Evolutionary conservation across 2,797 vertebrate genomes (phyloP), one percentile per base, ranked within the genome.

Genomic region (Cyprinodon diabolis): DNA sequence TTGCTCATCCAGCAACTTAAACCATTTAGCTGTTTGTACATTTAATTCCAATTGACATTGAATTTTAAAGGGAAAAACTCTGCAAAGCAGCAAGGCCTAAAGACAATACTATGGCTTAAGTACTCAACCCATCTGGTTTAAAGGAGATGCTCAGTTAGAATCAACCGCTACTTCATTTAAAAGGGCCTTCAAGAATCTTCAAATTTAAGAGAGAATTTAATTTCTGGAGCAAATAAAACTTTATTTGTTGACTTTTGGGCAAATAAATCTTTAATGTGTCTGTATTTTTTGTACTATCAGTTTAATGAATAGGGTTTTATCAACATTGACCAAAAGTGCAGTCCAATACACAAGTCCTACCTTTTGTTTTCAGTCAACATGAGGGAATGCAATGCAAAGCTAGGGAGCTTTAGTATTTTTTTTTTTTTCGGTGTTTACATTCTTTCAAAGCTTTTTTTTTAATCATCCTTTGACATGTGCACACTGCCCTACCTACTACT

Each of bases 1-100:
- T 87, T 89, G 87, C 87, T 94, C 92, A 92, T 90, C 90, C 87
- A 84, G 81, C 81, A 87, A 89, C 93, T 91, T 94, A 93, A 93
- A 94, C 93, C 91, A 91, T 93, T 94, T 94, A 95, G 93, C 93
- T 91, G 90, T 91, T 88, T 91, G 78, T 51, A 88, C 91, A 82
- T 92, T 91, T 89, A 89, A 91, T 93, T 89, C 89, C 80, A 58
- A 67, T 70, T 80, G 81, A 91, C 92, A 91, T 84, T 87, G 82
- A 74, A 71, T 92, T 90, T 86, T 86, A 84, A 62, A 79, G 79
- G 35, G 70, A 76, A 80, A 89, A 89, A 90, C 85, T 87, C 80
- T 80, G 78, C 78, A 73, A 77, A 78, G 72, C 65, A 83, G 81
- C 66, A 78, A 68, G 78, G 76, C 77, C 76, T 67, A 84, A 76